These are phyloP conservation scores for Lophochroa leadbeateri DNA, from an alignment of 2,113 vertebrate species.

Conservation along the genomic window DNA sequence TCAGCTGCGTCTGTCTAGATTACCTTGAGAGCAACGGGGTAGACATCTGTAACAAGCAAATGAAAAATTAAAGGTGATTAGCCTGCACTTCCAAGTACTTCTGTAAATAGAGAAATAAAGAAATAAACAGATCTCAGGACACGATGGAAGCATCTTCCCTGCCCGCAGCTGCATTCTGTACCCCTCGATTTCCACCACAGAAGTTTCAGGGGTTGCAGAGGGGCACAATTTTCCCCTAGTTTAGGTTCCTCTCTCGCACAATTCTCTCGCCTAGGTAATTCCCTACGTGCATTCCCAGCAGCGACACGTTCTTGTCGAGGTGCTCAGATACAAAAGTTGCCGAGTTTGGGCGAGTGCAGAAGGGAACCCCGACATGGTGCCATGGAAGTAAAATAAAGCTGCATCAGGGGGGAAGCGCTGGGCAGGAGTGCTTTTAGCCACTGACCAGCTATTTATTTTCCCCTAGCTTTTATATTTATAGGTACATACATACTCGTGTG, in stretches of 20 bases:
- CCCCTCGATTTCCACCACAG: background rate
- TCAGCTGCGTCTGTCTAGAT: slow-evolving; percentile 89
- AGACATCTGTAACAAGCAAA: slow-evolving; percentile 88
- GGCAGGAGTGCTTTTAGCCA: background rate
- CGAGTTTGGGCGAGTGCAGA: background rate
- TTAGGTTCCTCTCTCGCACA: background rate
- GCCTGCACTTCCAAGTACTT: slow-evolving; percentile 67
- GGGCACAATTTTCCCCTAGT: background rate
- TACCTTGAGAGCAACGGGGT: slow-evolving; percentile 85
- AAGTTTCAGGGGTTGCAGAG: background rate
- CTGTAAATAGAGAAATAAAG: slow-evolving; percentile 63
- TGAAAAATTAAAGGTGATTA: slow-evolving; percentile 88
- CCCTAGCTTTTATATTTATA: background rate
- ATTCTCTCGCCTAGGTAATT: background rate
- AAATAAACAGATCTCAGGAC: slow-evolving; percentile 49
- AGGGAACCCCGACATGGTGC: background rate
- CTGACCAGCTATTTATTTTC: background rate
- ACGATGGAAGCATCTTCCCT: slow-evolving; percentile 6
- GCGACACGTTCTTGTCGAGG: background rate
- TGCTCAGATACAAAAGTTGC: background rate
- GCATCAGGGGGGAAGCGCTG: background rate
- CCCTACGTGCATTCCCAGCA: background rate
- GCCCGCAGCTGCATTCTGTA: background rate
- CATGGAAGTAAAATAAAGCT: background rate
- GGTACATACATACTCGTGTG: rapidly evolving